These are phyloP conservation scores for Microtus pennsylvanicus DNA, from an alignment of 2,113 vertebrate genomes.

Conservation along the genomic window DNA sequence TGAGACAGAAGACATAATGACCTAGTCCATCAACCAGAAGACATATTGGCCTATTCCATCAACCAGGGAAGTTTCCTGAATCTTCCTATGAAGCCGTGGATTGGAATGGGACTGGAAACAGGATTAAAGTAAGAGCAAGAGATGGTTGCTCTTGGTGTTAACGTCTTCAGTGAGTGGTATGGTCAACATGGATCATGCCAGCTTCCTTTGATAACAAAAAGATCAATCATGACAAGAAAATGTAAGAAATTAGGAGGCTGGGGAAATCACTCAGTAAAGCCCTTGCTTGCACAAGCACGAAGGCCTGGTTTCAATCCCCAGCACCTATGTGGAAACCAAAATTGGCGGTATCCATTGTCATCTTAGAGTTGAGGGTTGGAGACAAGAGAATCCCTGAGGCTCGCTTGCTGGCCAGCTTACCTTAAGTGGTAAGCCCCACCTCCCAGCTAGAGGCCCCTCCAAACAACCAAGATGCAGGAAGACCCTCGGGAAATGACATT, in stretches of 20 bases:
- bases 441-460: background rate
- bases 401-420: background rate
- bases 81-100: too few species aligned
- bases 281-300: background rate
- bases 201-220: background rate
- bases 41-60: background rate
- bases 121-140: background rate
- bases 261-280: background rate
- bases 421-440: background rate
- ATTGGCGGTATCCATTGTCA: too few species aligned
- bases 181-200: background rate
- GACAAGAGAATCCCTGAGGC: background rate
- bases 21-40: background rate
- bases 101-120: background rate
- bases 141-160: background rate
- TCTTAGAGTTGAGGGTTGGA: background rate
- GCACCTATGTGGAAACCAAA: fast-evolving
- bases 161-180: too few species aligned
- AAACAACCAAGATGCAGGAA: background rate
- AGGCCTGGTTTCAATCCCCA: background rate
- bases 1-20: background rate
- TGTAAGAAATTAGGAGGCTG: background rate
- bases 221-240: background rate
- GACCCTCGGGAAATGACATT: background rate
- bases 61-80: background rate